Evolutionary conservation across 1,140 invertebrate genomes (phyloP).

Genomic region (Bemisia tabaci): DNA sequence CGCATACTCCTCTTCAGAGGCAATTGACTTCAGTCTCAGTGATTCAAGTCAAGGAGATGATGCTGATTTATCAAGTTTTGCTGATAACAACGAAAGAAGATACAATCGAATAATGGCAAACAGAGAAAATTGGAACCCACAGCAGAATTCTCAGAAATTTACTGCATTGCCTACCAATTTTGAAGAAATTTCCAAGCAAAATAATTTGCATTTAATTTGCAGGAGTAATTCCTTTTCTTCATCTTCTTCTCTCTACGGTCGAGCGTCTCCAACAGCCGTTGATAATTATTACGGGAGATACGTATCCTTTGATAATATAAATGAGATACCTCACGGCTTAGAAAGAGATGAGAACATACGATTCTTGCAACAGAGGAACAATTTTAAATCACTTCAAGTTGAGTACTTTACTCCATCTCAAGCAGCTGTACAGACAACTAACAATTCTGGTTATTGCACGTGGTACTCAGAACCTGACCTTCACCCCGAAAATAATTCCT

Average conservation of each 20-base stretch:
- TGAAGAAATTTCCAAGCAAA: neutral
- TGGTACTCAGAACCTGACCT: conserved; percentile 10
- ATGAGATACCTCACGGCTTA: neutral
- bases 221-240: neutral
- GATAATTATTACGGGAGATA: neutral
- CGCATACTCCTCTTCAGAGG: neutral
- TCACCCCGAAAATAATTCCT: neutral
- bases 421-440: neutral
- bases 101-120: neutral
- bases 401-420: conserved; percentile 19
- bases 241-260: neutral
- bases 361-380: neutral
- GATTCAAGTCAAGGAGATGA: neutral
- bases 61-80: neutral
- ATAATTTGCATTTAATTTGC: no score
- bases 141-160: neutral
- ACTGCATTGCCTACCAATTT: neutral
- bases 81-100: conserved; percentile 13
- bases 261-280: neutral
- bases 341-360: no score
- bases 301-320: neutral
- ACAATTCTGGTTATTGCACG: conserved; percentile 19
- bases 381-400: conserved; percentile 3
- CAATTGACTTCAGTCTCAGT: neutral
- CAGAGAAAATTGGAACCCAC: neutral